Evolutionary conservation across 2,888 invertebrate species (phyloP).

Genomic region (Drosophila trichaetosa): DNA sequence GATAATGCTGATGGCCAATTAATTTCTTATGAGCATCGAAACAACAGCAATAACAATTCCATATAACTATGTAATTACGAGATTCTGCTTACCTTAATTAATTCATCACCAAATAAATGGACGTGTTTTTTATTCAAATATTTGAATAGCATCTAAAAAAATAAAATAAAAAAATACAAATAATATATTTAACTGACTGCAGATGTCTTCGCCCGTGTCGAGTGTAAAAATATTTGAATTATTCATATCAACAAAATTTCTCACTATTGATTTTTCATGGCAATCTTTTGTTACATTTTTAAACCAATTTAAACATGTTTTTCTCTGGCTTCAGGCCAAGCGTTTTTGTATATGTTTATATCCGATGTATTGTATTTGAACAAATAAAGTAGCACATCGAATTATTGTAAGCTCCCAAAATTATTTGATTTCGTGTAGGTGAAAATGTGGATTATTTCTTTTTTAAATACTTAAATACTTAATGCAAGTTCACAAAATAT

Average conservation of each 20-base stretch:
- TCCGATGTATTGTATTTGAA: background rate
- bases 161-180: background rate
- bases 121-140: background rate
- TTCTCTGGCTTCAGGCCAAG: background rate
- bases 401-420: background rate
- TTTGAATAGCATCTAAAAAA: background rate
- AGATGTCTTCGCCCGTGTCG: background rate
- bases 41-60: background rate
- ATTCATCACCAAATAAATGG: background rate
- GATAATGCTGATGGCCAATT: slow-evolving; percentile 46
- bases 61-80: background rate
- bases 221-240: background rate
- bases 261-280: background rate
- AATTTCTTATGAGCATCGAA: slow-evolving; percentile 27
- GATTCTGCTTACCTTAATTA: background rate
- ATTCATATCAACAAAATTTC: background rate
- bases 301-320: background rate
- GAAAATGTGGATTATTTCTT: background rate
- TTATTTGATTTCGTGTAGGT: background rate
- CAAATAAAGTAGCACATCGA: background rate
- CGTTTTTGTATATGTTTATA: background rate
- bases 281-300: background rate
- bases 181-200: background rate
- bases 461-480: background rate
- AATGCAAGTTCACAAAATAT: background rate